These are phyloP conservation scores for Lamprologus callipterus DNA, from an alignment of 2,113 vertebrate species.

Conservation along the genomic window DNA sequence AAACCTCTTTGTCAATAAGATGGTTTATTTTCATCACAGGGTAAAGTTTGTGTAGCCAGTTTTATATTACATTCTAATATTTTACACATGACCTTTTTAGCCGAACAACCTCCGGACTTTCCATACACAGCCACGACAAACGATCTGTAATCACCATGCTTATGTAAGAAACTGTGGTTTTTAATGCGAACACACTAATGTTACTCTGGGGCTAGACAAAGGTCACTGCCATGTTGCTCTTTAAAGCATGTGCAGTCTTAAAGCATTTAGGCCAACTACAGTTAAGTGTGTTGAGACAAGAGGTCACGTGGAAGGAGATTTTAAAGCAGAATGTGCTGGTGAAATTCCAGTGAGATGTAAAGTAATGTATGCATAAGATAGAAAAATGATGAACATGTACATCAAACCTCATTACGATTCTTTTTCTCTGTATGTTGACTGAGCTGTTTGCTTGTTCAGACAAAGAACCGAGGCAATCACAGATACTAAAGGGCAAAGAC, in stretches of 20 bases:
- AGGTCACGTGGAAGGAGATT: not conserved
- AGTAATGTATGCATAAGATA: not conserved
- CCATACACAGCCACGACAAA: not conserved
- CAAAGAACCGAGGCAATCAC: not conserved
- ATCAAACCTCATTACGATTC: not conserved
- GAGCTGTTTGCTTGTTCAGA: not conserved
- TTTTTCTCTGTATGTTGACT: not conserved
- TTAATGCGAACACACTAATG: constrained; percentile 1
- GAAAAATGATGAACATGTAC: not conserved
- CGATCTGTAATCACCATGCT: not conserved
- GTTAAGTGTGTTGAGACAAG: not conserved
- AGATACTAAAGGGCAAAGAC: constrained; percentile 22
- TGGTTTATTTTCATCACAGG: not conserved
- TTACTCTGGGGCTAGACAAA: constrained; percentile 25
- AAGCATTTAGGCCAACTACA: constrained; percentile 11
- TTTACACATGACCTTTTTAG: not conserved
- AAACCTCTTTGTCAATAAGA: not conserved
- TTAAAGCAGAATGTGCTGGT: not conserved
- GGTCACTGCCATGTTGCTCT: constrained; percentile 24
- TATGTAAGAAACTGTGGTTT: constrained; percentile 5
- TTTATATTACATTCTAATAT: not conserved
- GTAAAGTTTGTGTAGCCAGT: not conserved
- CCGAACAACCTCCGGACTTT: not conserved
- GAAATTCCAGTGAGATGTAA: not conserved
- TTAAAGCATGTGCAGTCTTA: constrained; percentile 23